Evolutionary conservation across 2,113 vertebrate species (phyloP).

Genomic region (Odobenus rosmarus): DNA sequence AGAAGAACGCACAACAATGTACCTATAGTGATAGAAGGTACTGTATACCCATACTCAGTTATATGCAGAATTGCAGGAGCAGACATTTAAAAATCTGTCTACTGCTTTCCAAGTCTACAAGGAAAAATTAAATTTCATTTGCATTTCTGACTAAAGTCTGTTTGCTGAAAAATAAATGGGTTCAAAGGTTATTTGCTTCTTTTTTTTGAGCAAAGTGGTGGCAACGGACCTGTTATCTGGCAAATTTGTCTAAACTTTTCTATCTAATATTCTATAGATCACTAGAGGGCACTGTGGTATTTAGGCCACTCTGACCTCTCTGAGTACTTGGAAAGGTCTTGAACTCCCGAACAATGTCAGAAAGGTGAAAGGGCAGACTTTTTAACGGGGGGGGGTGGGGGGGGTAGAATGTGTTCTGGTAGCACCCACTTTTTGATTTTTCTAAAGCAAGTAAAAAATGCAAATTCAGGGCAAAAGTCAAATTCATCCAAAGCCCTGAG

Average conservation of each 20-base stretch:
- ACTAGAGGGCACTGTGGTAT: constrained; percentile 96
- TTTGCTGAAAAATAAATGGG: neutral
- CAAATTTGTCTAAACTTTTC: constrained; percentile 68
- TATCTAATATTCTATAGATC: constrained; percentile 77
- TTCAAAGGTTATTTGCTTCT: neutral
- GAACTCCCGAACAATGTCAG: constrained; percentile 60
- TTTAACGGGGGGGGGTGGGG: neutral
- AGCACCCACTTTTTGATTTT: neutral
- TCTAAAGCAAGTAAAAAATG: neutral
- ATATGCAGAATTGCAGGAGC: neutral
- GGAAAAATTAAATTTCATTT: neutral
- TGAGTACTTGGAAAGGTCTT: constrained; percentile 73
- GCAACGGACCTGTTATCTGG: neutral
- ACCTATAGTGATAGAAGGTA: fast-evolving
- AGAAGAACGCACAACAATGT: constrained; percentile 52
- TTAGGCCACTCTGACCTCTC: constrained; percentile 88
- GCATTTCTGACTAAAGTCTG: neutral
- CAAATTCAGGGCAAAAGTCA: neutral
- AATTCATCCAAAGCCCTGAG: neutral
- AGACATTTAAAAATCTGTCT: neutral
- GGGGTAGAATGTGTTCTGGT: neutral
- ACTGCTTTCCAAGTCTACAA: neutral
- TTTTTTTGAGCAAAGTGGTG: neutral
- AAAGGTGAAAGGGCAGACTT: constrained; percentile 37
- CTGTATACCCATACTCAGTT: neutral